A percentile compares a stretch with the other conserved stretches of the same genome.
Conservation (phyloP, 2,888 invertebrate genomes). For the Diadegma fenestrale region DNA sequence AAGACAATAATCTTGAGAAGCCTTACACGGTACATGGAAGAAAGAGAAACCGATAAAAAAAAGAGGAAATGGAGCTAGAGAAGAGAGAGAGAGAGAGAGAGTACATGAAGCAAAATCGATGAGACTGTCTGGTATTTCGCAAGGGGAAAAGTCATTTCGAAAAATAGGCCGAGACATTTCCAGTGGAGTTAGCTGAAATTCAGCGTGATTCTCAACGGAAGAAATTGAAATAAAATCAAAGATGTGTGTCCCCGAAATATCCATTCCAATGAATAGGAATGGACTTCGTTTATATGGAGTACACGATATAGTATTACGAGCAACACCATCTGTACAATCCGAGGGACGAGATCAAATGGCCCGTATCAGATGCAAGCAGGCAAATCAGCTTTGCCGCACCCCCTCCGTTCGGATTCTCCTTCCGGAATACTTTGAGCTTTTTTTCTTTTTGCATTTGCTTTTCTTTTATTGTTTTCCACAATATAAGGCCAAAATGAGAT, state of each 20-base stretch:
- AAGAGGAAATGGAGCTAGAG: not conserved
- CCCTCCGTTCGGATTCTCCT: constrained; percentile 29
- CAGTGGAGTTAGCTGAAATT: constrained; percentile 71
- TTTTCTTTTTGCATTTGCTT: constrained; percentile 10
- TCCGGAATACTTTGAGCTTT: constrained; percentile 39
- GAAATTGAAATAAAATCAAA: constrained; percentile 79
- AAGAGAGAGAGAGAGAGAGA: constrained; percentile 52
- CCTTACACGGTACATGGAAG: constrained; percentile 25
- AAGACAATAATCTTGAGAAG: constrained; percentile 57
- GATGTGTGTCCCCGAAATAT: constrained; percentile 74
- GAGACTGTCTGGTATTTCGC: constrained; percentile 41
- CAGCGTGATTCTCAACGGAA: constrained; percentile 56
- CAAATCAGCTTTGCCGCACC: constrained; percentile 64
- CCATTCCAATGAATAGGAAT: constrained; percentile 77
- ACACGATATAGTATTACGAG: constrained; percentile 54
- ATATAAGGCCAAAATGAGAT: constrained; percentile 48
- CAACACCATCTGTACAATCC: constrained; percentile 67
- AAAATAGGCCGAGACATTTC: constrained; percentile 74
- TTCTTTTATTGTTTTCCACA: constrained; percentile 47
- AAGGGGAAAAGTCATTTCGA: constrained; percentile 53
- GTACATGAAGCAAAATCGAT: constrained; percentile 67
- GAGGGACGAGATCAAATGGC: constrained; percentile 71
- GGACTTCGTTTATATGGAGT: constrained; percentile 61
- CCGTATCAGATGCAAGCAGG: constrained; percentile 72
- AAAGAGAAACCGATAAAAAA: constrained; percentile 23